Conservation (phyloP, 2,888 invertebrate genomes). For the Choreutis nemorana region DNA sequence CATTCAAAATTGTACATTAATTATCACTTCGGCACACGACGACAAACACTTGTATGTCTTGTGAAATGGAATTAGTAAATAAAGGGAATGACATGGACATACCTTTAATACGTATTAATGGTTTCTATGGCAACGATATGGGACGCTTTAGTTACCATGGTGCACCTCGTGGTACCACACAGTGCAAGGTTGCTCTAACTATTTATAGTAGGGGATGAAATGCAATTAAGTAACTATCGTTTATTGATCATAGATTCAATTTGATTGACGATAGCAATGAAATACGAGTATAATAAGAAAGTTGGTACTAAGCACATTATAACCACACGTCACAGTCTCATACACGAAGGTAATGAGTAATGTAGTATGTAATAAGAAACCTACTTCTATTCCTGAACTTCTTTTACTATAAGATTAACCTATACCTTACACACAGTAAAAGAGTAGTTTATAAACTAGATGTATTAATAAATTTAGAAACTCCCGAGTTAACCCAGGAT, state of each 20-base stretch:
- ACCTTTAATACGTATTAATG: slow-evolving; percentile 14
- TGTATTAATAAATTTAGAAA: no score
- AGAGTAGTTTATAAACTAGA: no score
- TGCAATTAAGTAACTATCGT: slow-evolving; percentile 21
- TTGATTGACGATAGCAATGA: slow-evolving; percentile 15
- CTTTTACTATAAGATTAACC: no score
- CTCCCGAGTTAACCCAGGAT: no score
- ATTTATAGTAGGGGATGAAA: slow-evolving; percentile 17
- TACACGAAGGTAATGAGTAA: no score
- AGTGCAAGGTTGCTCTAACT: slow-evolving; percentile 24
- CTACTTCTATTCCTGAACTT: no score
- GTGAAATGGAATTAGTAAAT: slow-evolving; percentile 41
- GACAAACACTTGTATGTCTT: slow-evolving; percentile 21
- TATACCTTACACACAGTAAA: no score
- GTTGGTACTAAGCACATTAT: no score
- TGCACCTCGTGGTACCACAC: slow-evolving; percentile 24
- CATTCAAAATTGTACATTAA: no score
- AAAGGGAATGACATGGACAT: slow-evolving; percentile 24
- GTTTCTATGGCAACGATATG: slow-evolving; percentile 36
- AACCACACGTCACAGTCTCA: no score
- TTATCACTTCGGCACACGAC: slow-evolving; percentile 7
- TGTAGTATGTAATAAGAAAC: no score
- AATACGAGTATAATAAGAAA: slow-evolving; percentile 5
- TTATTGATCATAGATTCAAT: no score
- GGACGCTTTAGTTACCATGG: slow-evolving; percentile 37